Base-by-base conservation (phyloP, 1,140 invertebrate genomes). In the Drosophila lacertosa region DNA sequence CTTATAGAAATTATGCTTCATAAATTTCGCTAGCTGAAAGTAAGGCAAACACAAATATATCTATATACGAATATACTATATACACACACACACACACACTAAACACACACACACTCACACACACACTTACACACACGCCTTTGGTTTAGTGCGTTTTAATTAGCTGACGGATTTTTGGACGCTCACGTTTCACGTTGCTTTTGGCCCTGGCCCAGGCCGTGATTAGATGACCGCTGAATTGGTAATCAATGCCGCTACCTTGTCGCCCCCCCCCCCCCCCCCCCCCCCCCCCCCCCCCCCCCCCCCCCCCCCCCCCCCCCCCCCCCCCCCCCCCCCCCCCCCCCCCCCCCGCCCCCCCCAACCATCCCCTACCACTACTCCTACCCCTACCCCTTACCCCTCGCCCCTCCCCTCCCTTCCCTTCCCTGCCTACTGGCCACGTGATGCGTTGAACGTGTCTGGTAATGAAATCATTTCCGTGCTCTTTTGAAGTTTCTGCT, bases 211-310 rank as follows among this genome's bases (percentile, higher is more conserved):
- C 29, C 42, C 42, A 42, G 51, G 51, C 48, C 69, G 81, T 86
- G 82, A 88, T 88, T 88, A 88, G 82, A 88, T 88, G 83, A 82
- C 83, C 83, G 74, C 83, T 82, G 83, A 88, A 88, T 88, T 88
- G 77, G 83, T 88, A 88, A 88, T 88, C 82, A 88, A 88, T 88
- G 82, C 82, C 40, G 51, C 63, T 72, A 58, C 68, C 64, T 67
- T 35, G 22, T 24, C 9, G 11, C 16, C 15, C 2, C 32, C n/a
- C 20, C 0, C 39, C 6, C 15, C 13, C 7, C 0, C 29, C 18
- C 10, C 0, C 29, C 2, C 10, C 11, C 33, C 22, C 4, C 7
- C 29, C 47, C 18, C 32, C 42, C 33, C n/a, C n/a, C n/a, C n/a
- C n/a, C n/a, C n/a, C n/a, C n/a, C n/a, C n/a, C n/a, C n/a, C n/a